Base-by-base conservation (phyloP, 92 coral and sea anemone genomes). In the Zoanthus sociatus region DNA sequence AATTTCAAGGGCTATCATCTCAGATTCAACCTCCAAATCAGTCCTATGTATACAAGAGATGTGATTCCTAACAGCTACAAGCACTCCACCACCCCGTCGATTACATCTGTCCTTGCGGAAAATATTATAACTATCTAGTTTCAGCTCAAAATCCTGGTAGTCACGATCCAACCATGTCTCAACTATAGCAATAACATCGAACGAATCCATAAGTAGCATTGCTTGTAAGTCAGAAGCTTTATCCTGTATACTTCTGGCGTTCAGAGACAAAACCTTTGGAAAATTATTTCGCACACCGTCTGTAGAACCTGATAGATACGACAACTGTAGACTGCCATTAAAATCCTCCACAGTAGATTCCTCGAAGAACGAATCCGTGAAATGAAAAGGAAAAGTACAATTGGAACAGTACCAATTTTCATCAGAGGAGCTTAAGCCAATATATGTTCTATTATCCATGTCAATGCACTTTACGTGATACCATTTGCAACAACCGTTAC, bases 211-310 rank as follows among this genome's bases (percentile, higher is more conserved):
- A 26, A 26, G 26, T 26, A 26, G 26, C 26, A 26, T 26, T 26
- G 26, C 26, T 26, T 26, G 26, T 26, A 26, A 26, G 26, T 26
- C 26, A 26, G 26, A 26, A 15, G 83, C 84, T 46, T 88, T 82
- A 78, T 88, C 74, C 33, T 84, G 88, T 56, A 88, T 55, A 61
- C 88, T 73, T 88, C 88, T 88, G 20, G 91, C 84, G 64, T 88
- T 88, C 71, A 88, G 76, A 72, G 51, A 50, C 87, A 83, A 74
- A 32, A 72, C 73, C 16, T 88, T 83, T 13, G 91, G 88, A 67
- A 73, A 83, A 15, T 46, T 21, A 69, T 54, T 68, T 20, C 30
- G 90, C 58, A 32, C 33, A n/a, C 14, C 70, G 15, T 66, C 66
- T 50, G 76, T 64, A 87, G 77, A 50, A 69, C n/a, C 71, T 66